Base-by-base conservation (phyloP, 35 echinoderm and acorn worm genomes). In the Lytechinus pictus region DNA sequence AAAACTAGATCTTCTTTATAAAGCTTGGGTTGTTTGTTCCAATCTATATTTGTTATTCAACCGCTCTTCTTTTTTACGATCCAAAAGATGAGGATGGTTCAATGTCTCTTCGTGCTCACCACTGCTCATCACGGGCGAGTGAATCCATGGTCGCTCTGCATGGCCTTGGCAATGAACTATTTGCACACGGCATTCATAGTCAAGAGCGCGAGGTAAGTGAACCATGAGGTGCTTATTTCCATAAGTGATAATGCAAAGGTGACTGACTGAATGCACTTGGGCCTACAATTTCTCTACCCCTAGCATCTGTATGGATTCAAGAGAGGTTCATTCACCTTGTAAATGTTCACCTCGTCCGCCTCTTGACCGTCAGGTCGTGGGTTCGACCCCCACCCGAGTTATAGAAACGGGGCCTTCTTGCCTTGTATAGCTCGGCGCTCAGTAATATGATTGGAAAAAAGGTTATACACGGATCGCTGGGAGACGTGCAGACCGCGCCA, bases 91-190 rank as follows among this genome's bases (percentile, higher is more conserved):
- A 79, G 6, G 66, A 79, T 24, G n/a, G 66, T 79, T 79, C 66
- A 79, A n/a, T 79, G 66, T 79, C 66, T 79, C 66, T 79, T 79
- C 24, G 10, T 12, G 19, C 61, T 71, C 1, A 1, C 33, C 33
- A 44, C 33, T 44, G 33, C 33, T 44, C 33, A 44, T 44, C n/a
- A 79, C 66, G n/a, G 16, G 4, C 6, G 66, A 79, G 66, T 24
- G 66, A 24, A 24, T 79, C 66, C 6, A 6, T 79, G 4, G 19
- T 24, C 66, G 19, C 21, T 6, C 6, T 79, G 19, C n/a, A n/a
- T 79, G 66, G 66, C 66, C 66, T 79, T 79, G 66, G 16, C 66
- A 79, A 79, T 79, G 66, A 79, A 79, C 66, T 79, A 24, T 79
- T 79, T 24, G 66, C 66, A 24, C 66, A 7, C 7, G 19, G 4